Evolutionary conservation across 2,888 invertebrate species (phyloP).

Genomic region (Orchestes rusci): DNA sequence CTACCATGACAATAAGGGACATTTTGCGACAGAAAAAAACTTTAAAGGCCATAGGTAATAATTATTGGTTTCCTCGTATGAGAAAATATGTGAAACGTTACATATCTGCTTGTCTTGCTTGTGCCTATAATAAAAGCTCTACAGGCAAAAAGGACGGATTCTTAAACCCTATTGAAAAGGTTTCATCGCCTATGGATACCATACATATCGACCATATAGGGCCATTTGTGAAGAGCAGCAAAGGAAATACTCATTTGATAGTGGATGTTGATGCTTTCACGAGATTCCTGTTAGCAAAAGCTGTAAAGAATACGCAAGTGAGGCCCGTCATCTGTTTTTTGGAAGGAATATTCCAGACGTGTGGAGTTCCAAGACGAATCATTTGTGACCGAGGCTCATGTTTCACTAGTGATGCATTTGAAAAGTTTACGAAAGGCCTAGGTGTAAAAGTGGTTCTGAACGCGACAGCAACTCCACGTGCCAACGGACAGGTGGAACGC

Average conservation of each 20-base stretch:
- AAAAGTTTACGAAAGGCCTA: slow-evolving; percentile 9
- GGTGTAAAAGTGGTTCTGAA: slow-evolving; percentile 15
- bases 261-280: slow-evolving; percentile 19
- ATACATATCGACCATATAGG: slow-evolving; percentile 25
- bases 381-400: slow-evolving; percentile 11
- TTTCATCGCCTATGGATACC: slow-evolving; percentile 16
- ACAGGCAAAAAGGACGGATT: slow-evolving; percentile 17
- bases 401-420: slow-evolving; percentile 12
- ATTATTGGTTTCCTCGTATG: slow-evolving; percentile 17
- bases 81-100: slow-evolving; percentile 19
- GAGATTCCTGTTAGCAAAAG: slow-evolving; percentile 14
- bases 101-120: slow-evolving; percentile 13
- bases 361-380: too few species aligned
- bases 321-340: slow-evolving; percentile 8
- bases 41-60: slow-evolving; percentile 29
- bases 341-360: slow-evolving; percentile 20
- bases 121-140: slow-evolving; percentile 11
- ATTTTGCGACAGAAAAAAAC: slow-evolving; percentile 29
- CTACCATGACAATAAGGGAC: slow-evolving; percentile 35
- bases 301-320: neutral
- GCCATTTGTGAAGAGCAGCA: slow-evolving; percentile 14
- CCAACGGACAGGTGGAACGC: slow-evolving; percentile 20
- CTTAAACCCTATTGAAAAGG: slow-evolving; percentile 18
- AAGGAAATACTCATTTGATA: slow-evolving; percentile 13
- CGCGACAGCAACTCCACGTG: too few species aligned